phyloP scores from a whole-genome alignment of 2,888 invertebrate genomes.

The Zele albiditarsus region DNA sequence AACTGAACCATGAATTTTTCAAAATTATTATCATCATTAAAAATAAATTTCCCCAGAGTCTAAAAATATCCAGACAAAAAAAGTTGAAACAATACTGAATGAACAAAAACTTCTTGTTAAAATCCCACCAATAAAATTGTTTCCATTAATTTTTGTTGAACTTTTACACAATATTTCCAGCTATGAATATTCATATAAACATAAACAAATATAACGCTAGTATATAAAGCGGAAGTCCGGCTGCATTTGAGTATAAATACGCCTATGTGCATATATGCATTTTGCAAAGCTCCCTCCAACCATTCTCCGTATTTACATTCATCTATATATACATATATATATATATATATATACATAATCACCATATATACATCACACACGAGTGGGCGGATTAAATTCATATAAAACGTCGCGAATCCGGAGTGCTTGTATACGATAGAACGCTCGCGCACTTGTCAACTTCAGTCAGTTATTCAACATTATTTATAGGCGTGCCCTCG shows the following conservation, averaged over 20 bases:
- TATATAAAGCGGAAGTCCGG: background rate
- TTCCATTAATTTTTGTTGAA: too few species aligned
- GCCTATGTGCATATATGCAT: background rate
- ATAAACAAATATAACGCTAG: background rate
- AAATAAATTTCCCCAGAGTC: too few species aligned
- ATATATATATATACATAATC: background rate
- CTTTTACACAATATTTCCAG: background rate
- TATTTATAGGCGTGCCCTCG: conserved; percentile 45
- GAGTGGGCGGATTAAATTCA: conserved; percentile 48
- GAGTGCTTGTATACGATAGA: conserved; percentile 50
- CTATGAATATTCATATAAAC: background rate
- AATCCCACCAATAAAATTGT: too few species aligned
- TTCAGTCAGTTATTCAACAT: conserved; percentile 12
- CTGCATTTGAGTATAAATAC: background rate
- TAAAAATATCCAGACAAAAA: too few species aligned
- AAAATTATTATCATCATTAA: too few species aligned
- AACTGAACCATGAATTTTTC: too few species aligned
- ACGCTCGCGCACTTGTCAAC: conserved; percentile 37
- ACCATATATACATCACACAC: background rate
- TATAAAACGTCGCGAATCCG: conserved; percentile 44
- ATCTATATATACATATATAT: background rate
- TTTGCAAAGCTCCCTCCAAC: background rate
- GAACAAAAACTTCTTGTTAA: too few species aligned
- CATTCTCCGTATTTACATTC: background rate
- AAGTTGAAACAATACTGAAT: too few species aligned